Evolutionary conservation across 2,113 vertebrate genomes (phyloP).

Genomic region (Todiramphus saurophagus): DNA sequence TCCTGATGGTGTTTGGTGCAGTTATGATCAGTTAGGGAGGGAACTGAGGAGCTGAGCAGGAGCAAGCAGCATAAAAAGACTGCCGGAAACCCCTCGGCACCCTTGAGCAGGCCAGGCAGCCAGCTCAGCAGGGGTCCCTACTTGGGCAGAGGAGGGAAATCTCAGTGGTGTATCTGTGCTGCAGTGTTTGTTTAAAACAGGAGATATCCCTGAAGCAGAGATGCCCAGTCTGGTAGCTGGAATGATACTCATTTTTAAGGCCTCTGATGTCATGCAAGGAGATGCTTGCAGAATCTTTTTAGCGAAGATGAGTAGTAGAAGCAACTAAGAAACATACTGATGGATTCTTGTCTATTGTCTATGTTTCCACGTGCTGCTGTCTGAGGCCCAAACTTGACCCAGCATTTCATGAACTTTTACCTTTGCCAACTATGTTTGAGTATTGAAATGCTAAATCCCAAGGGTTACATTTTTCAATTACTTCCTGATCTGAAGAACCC

Average conservation of each 20-base stretch:
- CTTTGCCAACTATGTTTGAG: background rate
- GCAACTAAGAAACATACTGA: background rate
- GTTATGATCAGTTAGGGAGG: background rate
- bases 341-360: background rate
- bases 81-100: background rate
- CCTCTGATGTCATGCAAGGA: background rate
- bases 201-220: background rate
- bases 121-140: background rate
- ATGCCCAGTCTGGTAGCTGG: background rate
- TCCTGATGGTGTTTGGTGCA: background rate
- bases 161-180: background rate
- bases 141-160: background rate
- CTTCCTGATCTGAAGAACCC: background rate
- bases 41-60: background rate
- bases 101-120: background rate
- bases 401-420: background rate
- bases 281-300: background rate
- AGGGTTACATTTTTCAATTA: background rate
- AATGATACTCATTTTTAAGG: background rate
- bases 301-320: background rate
- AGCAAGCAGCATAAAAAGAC: background rate
- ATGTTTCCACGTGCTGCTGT: background rate
- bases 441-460: background rate
- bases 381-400: background rate
- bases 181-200: background rate